These are phyloP conservation scores for Drosophila ezoana DNA, from an alignment of 2,888 invertebrate genomes.

Conservation along the genomic window DNA sequence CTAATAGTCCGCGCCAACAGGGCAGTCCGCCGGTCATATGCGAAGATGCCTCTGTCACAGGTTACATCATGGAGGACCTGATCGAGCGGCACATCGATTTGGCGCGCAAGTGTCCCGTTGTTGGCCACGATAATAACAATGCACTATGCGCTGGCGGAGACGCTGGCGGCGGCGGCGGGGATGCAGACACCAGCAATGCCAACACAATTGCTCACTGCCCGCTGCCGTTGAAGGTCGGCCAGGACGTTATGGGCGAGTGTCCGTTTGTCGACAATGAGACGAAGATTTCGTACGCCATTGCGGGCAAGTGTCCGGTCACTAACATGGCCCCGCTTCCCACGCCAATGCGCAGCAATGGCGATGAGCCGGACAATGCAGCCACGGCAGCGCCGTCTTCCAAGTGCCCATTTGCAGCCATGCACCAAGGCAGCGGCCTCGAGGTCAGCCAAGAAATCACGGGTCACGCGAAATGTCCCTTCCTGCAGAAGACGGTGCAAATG, in stretches of 20 bases:
- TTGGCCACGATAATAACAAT: slow-evolving; percentile 64
- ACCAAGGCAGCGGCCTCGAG: slow-evolving; percentile 71
- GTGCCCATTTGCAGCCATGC: slow-evolving; percentile 78
- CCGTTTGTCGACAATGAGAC: slow-evolving; percentile 85
- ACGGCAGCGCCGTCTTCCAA: slow-evolving; percentile 72
- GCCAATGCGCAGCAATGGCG: slow-evolving; percentile 46
- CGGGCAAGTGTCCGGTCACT: slow-evolving; percentile 75
- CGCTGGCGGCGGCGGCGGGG: slow-evolving; percentile 66
- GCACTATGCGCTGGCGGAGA: slow-evolving; percentile 31
- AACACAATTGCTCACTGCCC: slow-evolving; percentile 82
- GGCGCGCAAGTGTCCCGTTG: slow-evolving; percentile 84
- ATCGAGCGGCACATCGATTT: slow-evolving; percentile 83
- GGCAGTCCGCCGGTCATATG: slow-evolving; percentile 83
- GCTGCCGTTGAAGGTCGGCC: slow-evolving; percentile 85
- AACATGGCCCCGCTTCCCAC: slow-evolving; percentile 39
- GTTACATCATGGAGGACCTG: slow-evolving; percentile 82
- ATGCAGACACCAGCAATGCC: slow-evolving; percentile 67
- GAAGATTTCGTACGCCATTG: slow-evolving; percentile 78
- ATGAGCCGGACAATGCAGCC: slow-evolving; percentile 65
- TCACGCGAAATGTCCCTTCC: slow-evolving; percentile 83
- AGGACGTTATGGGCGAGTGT: slow-evolving; percentile 83
- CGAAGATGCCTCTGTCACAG: slow-evolving; percentile 76
- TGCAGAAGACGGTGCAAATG: slow-evolving; percentile 84
- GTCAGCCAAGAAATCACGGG: slow-evolving; percentile 23
- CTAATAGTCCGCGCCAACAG: slow-evolving; percentile 61